These are phyloP conservation scores for Crypturellus undulatus DNA, from an alignment of 2,113 vertebrate species.

Conservation along the genomic window DNA sequence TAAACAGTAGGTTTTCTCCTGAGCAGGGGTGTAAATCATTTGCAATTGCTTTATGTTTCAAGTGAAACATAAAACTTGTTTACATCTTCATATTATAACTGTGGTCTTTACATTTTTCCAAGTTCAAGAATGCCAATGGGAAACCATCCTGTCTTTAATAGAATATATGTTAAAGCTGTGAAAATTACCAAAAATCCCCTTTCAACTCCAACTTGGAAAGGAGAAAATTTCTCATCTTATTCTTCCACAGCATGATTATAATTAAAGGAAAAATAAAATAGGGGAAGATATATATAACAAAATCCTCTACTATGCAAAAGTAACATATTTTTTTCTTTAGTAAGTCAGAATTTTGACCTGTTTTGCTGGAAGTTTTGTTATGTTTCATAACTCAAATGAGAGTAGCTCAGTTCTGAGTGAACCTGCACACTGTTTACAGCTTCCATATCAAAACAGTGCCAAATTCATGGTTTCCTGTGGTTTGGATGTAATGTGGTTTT, in stretches of 20 bases:
- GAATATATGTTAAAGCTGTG: neutral
- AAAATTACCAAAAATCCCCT: neutral
- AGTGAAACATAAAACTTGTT: neutral
- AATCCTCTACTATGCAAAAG: neutral
- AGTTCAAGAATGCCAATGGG: neutral
- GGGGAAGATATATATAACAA: neutral
- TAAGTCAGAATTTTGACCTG: slow-evolving; percentile 34
- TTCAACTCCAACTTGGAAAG: neutral
- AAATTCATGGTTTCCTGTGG: slow-evolving; percentile 69
- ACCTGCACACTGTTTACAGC: slow-evolving; percentile 66
- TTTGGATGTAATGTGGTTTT: slow-evolving; percentile 72
- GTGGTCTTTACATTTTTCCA: neutral
- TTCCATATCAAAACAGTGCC: slow-evolving; percentile 62
- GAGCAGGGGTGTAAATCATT: neutral
- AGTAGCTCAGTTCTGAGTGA: slow-evolving; percentile 47
- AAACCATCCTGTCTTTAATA: neutral
- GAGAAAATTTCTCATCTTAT: neutral
- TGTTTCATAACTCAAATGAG: slow-evolving; percentile 60
- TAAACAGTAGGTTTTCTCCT: neutral
- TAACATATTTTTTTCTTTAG: neutral
- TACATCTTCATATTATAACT: neutral
- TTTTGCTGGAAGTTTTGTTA: slow-evolving; percentile 30
- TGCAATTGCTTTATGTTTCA: neutral
- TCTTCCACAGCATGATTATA: neutral
- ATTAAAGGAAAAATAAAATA: neutral